phyloP scores from a whole-genome alignment of 2,888 invertebrate genomes.

The Tenthredo amoena region DNA sequence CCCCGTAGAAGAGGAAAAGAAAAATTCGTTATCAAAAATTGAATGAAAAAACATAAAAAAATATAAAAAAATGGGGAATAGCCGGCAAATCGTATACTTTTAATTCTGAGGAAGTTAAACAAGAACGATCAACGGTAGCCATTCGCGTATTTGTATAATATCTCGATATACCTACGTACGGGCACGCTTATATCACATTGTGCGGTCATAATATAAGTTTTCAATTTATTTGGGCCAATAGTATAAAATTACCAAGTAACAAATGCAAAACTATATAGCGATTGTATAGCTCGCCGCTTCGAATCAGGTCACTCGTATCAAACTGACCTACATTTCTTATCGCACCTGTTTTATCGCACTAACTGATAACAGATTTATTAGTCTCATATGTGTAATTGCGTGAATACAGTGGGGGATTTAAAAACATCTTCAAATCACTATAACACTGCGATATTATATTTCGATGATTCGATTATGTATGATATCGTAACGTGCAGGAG shows the following conservation, averaged over 20 bases:
- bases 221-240: conserved; percentile 31
- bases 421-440: conserved; percentile 13
- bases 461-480: neutral
- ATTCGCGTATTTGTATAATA: neutral
- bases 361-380: conserved; percentile 43
- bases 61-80: no score
- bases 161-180: neutral
- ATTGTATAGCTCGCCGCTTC: conserved; percentile 56
- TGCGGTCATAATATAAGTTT: neutral
- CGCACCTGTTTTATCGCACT: conserved; percentile 70
- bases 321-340: conserved; percentile 77
- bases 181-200: neutral
- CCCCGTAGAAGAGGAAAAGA: conserved; percentile 34
- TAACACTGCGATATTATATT: neutral
- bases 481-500: no score
- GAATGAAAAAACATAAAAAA: neutral
- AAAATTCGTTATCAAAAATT: conserved; percentile 62
- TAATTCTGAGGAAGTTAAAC: no score
- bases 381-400: neutral
- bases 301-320: conserved; percentile 77
- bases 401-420: neutral
- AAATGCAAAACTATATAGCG: conserved; percentile 13
- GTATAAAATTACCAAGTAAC: conserved; percentile 13
- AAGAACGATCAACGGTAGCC: neutral
- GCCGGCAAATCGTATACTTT: no score